Conservation (phyloP, 2,797 vertebrate species). For the Anguilla marmorata region DNA sequence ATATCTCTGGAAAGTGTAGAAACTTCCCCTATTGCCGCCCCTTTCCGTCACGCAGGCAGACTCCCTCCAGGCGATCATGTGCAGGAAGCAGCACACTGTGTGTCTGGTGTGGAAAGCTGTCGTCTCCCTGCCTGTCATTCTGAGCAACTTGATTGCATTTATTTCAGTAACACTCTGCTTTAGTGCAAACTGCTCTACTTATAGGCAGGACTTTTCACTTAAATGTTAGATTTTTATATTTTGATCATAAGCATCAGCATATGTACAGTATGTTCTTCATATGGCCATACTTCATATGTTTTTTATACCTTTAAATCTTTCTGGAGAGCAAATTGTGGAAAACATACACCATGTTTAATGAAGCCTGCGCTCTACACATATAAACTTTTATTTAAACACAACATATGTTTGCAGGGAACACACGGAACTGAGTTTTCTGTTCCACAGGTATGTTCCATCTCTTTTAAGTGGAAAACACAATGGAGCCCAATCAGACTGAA, state of each 20-base stretch:
- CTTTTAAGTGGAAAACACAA: constrained; percentile 52
- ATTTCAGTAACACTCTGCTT: neutral
- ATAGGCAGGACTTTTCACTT: neutral
- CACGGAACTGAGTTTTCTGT: neutral
- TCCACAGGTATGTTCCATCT: constrained; percentile 34
- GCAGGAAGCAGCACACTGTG: constrained; percentile 78
- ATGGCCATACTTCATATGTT: neutral
- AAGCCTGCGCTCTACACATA: neutral
- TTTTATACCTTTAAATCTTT: neutral
- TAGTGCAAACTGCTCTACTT: neutral
- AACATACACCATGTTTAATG: neutral
- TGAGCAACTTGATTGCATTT: neutral
- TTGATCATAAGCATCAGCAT: neutral
- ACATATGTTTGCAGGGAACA: neutral
- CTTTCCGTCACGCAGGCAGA: constrained; percentile 63
- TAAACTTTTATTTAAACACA: neutral
- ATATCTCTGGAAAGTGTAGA: constrained; percentile 84
- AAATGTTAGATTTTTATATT: neutral
- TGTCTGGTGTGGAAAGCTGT: constrained; percentile 65
- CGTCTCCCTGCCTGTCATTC: constrained; percentile 62
- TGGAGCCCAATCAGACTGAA: constrained; percentile 56
- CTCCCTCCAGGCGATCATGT: constrained; percentile 79
- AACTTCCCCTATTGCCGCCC: constrained; percentile 63
- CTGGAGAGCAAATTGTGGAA: neutral
- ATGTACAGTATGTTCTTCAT: too few species aligned